Percentiles rank a stretch among this genome's conserved stretches.
These are phyloP conservation scores for Ectropis crepuscularia DNA, from an alignment of 2,888 invertebrate species.

Conservation along the genomic window DNA sequence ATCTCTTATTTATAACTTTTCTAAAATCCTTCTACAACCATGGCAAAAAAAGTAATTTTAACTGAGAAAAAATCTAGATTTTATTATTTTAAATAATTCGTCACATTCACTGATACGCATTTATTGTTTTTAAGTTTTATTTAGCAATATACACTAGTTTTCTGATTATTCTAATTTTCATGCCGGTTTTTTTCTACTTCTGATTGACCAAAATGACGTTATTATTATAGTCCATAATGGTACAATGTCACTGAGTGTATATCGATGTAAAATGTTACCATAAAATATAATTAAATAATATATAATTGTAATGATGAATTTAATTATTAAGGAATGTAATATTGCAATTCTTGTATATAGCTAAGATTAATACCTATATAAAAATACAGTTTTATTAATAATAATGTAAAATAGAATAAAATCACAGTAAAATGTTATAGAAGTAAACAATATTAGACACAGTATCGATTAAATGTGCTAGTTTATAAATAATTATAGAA, in stretches of 20 bases:
- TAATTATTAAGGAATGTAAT: constrained; percentile 39
- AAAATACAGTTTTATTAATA: constrained; percentile 21
- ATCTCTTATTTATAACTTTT: too few species aligned
- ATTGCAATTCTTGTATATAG: constrained; percentile 49
- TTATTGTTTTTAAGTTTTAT: constrained; percentile 22
- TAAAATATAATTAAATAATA: constrained; percentile 47
- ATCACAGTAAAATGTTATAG: not conserved
- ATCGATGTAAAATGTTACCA: constrained; percentile 52
- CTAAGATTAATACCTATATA: constrained; percentile 29
- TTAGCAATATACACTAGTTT: not conserved
- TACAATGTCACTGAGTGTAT: constrained; percentile 40
- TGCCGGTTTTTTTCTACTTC: constrained; percentile 1
- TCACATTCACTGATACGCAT: constrained; percentile 24
- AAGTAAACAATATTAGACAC: constrained; percentile 9
- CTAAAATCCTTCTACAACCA: too few species aligned
- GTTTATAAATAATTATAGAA: constrained; percentile 11
- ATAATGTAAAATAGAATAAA: constrained; percentile 10
- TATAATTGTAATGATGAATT: constrained; percentile 39
- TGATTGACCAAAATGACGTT: constrained; percentile 21
- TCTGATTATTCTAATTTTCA: constrained; percentile 4
- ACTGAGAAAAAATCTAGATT: not conserved
- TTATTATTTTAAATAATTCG: not conserved
- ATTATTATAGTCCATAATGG: constrained; percentile 25
- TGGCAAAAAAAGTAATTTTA: too few species aligned
- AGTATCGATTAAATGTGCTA: constrained; percentile 9